Conservation (phyloP, 2,797 vertebrate genomes). For the Calcarius lapponicus region DNA sequence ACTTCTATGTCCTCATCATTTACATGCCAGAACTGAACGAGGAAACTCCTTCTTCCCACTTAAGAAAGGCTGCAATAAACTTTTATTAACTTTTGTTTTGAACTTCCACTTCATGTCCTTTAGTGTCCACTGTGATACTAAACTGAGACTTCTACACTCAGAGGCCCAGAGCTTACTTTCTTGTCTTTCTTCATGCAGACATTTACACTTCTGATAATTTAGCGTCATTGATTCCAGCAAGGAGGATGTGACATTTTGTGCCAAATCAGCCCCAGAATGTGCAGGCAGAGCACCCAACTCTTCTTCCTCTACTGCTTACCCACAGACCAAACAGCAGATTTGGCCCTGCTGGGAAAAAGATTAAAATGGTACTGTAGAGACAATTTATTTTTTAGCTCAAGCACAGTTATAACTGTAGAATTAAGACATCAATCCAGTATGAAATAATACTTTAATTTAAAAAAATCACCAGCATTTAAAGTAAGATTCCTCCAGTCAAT, state of each 20-base stretch:
- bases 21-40: neutral
- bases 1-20: neutral
- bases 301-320: neutral
- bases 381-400: neutral
- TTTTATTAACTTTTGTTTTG: neutral
- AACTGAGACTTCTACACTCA: neutral
- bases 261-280: neutral
- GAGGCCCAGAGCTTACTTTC: neutral
- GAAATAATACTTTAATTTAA: neutral
- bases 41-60: neutral
- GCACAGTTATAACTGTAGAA: neutral
- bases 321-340: neutral
- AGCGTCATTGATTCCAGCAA: neutral
- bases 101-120: neutral
- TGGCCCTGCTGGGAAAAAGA: neutral
- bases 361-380: neutral
- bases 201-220: neutral
- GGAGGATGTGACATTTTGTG: neutral
- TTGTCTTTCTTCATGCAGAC: neutral
- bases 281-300: neutral
- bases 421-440: neutral
- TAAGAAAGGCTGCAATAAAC: neutral
- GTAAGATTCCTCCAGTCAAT: neutral
- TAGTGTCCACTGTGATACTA: neutral
- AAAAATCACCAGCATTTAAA: neutral